phyloP scores from a whole-genome alignment of 2,113 vertebrate species.

The Brienomyrus longianalis region DNA sequence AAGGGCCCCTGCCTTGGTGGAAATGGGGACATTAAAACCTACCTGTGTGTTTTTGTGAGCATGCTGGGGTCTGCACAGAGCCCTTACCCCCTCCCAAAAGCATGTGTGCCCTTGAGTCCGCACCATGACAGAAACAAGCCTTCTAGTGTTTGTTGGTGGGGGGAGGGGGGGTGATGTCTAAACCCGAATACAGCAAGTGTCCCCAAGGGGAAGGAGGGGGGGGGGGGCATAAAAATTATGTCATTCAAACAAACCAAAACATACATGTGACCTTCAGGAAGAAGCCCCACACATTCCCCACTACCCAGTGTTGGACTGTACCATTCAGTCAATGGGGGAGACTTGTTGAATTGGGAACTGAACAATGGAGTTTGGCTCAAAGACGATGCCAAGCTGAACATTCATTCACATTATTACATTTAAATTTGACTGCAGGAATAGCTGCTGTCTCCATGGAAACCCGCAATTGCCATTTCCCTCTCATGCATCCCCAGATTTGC shows the following conservation, averaged over 20 bases:
- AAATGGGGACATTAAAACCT: neutral
- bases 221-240: neutral
- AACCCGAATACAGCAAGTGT: neutral
- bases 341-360: neutral
- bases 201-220: neutral
- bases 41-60: neutral
- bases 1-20: neutral
- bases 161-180: neutral
- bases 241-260: neutral
- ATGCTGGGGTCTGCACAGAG: neutral
- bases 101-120: neutral
- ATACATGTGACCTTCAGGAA: neutral
- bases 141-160: neutral
- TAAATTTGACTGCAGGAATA: neutral
- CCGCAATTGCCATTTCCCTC: neutral
- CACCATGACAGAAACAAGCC: neutral
- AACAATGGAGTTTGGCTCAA: neutral
- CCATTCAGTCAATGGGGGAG: neutral
- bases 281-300: neutral
- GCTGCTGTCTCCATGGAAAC: slow-evolving; percentile 4
- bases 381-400: neutral
- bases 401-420: slow-evolving; percentile 5
- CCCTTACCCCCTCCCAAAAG: neutral
- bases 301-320: neutral
- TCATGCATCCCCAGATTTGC: neutral